Base-by-base conservation (phyloP, 2,113 vertebrate species). In the Ceyx cyanopectus region DNA sequence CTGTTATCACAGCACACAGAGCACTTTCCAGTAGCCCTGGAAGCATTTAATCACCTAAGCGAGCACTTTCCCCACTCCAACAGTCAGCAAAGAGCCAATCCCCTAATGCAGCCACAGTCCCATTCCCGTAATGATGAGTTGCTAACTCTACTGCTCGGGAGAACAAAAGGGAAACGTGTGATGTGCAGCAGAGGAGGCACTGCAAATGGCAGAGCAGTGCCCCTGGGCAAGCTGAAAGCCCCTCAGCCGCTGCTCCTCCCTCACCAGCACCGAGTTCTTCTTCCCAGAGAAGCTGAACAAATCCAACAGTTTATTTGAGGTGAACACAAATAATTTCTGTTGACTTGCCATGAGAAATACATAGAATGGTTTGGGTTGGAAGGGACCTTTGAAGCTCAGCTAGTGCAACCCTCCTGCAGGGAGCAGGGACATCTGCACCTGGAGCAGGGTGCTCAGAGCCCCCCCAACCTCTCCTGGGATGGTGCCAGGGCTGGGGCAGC, bases 31-130 rank as follows among this genome's bases (percentile, higher is more conserved):
- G 83, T 46, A 74, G 89, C 78, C 1, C 1, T 37, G 65, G 95
- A 94, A 90, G 76, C 66, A 53, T 92, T 96, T 93, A 94, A 92
- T 92, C 91, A 92, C 91, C 67, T 79, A 48, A 85, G 94, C 1
- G 14, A 94, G 91, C 65, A 45, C 72, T 91, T 91, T 89, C 91
- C 72, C 54, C 21, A 27, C 80, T 94, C 84, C 67, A 63, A 12
- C 86, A 92, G 91, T 12, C 92, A 91, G 92, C 80, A 77, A 48
- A 95, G 91, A 93, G 77, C 94, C 86, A 94, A 8, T 69, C 37
- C 50, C 75, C 61, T 84, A 60, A 48, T 57, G 82, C 91, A 90
- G 93, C 73, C 84, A 29, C 54, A 66, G 62, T 48, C 73, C 66
- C 81, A 29, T 85, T 95, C 87, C 82, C 1, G 4, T 67, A 83